Base-by-base conservation (phyloP, 2,888 invertebrate species). In the Yponomeuta plumbellus region DNA sequence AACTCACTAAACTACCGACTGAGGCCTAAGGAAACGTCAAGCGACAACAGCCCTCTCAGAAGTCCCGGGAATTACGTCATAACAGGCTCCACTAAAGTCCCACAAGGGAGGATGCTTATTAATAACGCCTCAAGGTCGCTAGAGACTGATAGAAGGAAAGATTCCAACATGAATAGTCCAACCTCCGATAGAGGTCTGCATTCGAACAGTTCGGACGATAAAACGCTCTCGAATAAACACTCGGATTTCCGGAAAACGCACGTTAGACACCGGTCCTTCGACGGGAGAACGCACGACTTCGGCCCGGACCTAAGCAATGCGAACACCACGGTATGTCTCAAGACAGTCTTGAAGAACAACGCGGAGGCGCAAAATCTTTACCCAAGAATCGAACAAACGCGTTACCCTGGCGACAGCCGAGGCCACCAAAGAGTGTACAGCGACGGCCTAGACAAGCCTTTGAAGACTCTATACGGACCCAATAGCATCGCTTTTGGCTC, bases 191-290 rank as follows among this genome's bases (percentile, higher is more conserved):
- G 78, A 59, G 85, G 85, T 0, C 68, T 85, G 2, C 68, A 83
- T 2, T 88, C 88, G 56, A 86, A 89, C 68, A 90, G 91, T 80
- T 91, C 91, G 0, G 91, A 90, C 71, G 90, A 91, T 57, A 89
- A 86, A 78, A 91, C 91, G 2, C 72, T 91, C 4, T 89, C 91
- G 0, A 87, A 88, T 44, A 74, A 84, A 58, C 67, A 84, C n/a
- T 90, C 81, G 71, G 92, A 84, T 67, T 90, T 84, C 69, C 91
- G 91, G 70, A 91, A 92, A 69, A 81, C 88, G n/a, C 93, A 93
- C 75, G 72, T 86, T 11, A 79, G 93, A 58, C 92, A 93, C 79
- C 91, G 91, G 71, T 92, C 92, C 1, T 85, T 92, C 61, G 93
- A 93, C 56, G 87, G 84, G 22, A 82, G 86, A 72, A 75, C 84